Evolutionary conservation across 2,888 invertebrate species (phyloP).

Genomic region (Baccha elongata): DNA sequence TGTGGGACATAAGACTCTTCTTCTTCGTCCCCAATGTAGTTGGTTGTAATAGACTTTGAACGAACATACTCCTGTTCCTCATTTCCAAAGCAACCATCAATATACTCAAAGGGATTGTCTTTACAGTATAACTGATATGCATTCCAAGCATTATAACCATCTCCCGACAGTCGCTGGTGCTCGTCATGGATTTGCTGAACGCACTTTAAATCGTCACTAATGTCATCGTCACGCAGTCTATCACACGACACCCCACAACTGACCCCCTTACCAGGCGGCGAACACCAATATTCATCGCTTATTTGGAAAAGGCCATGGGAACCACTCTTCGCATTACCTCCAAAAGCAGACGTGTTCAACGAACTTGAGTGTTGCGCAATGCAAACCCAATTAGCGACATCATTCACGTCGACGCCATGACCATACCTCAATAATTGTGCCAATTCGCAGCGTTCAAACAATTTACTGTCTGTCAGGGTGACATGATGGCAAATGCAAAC

Average conservation of each 20-base stretch:
- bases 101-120: slow-evolving; percentile 76
- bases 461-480: slow-evolving; percentile 78
- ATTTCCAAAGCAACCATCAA: slow-evolving; percentile 78
- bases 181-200: slow-evolving; percentile 86
- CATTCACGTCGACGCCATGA: slow-evolving; percentile 84
- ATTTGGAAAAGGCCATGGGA: slow-evolving; percentile 90
- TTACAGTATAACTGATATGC: slow-evolving; percentile 79
- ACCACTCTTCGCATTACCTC: slow-evolving; percentile 83
- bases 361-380: slow-evolving; percentile 87
- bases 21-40: slow-evolving; percentile 48
- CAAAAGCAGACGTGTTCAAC: slow-evolving; percentile 86
- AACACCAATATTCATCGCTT: slow-evolving; percentile 88
- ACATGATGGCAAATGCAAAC: slow-evolving; percentile 46
- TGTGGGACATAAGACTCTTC: neutral
- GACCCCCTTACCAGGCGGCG: slow-evolving; percentile 83
- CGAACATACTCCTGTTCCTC: slow-evolving; percentile 42
- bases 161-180: slow-evolving; percentile 86
- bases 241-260: slow-evolving; percentile 86
- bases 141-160: slow-evolving; percentile 85
- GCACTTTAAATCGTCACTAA: slow-evolving; percentile 88
- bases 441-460: slow-evolving; percentile 88
- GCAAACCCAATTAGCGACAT: slow-evolving; percentile 87
- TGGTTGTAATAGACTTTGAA: slow-evolving; percentile 47
- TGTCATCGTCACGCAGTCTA: slow-evolving; percentile 87
- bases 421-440: slow-evolving; percentile 85